Base-by-base conservation (phyloP, 1,140 invertebrate genomes). In the Monochamus saltuarius region DNA sequence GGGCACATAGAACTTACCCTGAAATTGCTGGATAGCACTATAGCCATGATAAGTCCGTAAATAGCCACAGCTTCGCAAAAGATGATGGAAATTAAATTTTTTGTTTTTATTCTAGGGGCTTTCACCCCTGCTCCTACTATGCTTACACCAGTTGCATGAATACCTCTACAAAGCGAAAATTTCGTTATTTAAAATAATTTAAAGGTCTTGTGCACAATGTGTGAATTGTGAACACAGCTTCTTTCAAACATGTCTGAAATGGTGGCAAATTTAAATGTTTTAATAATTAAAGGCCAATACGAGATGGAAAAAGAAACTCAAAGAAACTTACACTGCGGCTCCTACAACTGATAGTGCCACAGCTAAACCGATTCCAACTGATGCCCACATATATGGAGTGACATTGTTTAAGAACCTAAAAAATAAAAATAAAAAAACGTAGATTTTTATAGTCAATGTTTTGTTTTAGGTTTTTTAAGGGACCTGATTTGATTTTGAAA, bases 81-180 rank as follows among this genome's bases (percentile, higher is more conserved):
- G 75, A 96, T 96, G 66, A 96, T 92, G 53, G 91, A 94, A 62
- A 99, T 97, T 68, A 99, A 86, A 81, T 99, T 99, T 80, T 99
- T 99, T 46, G 97, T 99, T 80, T 98, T 95, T 75, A 99, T 99
- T 69, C 97, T 83, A 4, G 97, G 97, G 14, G 97, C 95, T 82
- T 98, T 98, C 0, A 99, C 97, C 75, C 97, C 97, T 65, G 91
- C 97, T 54, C 97, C 97, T 47, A 99, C 82, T 75, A 99, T 99
- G 73, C 94, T 97, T 6, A 90, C 87, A 59, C 97, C 97, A 19
- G 95, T 97, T 29, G 95, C 96, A 77, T 96, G 93, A 67, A 99
- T 99, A 49, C 97, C 97, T 50, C 81, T 83, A 59, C 65, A 73
- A 73, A 36, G 22, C 6, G 22, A 29, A 29, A 29, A 29, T 29